phyloP scores from a whole-genome alignment of 2,797 vertebrate species.

The Crenichthys baileyi region DNA sequence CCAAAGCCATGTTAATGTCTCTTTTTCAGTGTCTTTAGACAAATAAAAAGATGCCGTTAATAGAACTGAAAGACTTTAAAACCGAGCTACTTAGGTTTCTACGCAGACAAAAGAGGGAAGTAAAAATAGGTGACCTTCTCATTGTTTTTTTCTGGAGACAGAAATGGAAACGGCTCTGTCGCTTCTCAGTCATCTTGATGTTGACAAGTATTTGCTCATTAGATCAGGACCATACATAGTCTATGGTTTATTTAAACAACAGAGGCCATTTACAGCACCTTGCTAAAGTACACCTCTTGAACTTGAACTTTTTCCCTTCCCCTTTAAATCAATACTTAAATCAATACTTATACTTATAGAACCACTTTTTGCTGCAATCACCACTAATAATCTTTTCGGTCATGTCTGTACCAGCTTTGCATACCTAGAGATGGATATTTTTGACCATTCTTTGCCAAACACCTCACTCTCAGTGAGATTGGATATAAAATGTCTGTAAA shows the following conservation, averaged over 20 bases:
- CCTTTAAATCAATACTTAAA: not conserved
- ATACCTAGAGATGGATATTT: not conserved
- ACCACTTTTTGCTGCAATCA: not conserved
- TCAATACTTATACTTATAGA: not conserved
- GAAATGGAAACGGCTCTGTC: conserved; percentile 41
- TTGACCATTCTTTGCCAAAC: not conserved
- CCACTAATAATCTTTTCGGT: not conserved
- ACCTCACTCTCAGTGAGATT: not conserved
- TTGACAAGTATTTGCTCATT: conserved; percentile 34
- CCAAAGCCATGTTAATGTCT: conserved; percentile 19
- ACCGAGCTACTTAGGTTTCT: conserved; percentile 17
- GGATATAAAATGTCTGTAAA: not conserved
- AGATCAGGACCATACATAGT: conserved; percentile 22
- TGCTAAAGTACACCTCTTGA: not conserved
- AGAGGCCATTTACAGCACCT: not conserved
- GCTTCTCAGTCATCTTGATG: conserved; percentile 21
- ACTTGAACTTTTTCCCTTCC: not conserved
- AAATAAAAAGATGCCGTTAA: conserved; percentile 38
- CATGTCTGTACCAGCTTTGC: not conserved
- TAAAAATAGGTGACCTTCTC: conserved; percentile 26
- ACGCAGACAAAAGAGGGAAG: conserved; percentile 16
- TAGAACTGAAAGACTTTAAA: conserved; percentile 28
- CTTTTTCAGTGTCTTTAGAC: conserved; percentile 28
- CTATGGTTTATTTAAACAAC: conserved; percentile 31
- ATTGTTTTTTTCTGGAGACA: conserved; percentile 33